Base-by-base conservation (phyloP, 2,888 invertebrate species). In the Ashinkailepas kermadecensis region DNA sequence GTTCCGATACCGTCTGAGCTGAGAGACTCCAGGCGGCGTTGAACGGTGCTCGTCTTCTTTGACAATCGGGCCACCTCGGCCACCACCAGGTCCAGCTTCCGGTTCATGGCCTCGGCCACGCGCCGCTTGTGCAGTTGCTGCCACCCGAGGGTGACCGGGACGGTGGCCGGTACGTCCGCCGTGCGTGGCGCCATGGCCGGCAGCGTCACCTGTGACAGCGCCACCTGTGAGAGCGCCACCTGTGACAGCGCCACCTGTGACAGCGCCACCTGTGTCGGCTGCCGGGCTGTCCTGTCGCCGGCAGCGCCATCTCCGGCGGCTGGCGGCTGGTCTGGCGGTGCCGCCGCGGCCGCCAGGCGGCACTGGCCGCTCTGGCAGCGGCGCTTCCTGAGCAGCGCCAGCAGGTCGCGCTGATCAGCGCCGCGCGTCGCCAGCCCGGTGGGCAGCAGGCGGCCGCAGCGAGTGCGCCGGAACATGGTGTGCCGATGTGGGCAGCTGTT, bases 371-470 rank as follows among this genome's bases (percentile, higher is more conserved):
- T 25, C 70, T 10, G 13, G 15, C 15, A 13, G 39, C 9, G 39
- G 39, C 21, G 10, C 74, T 54, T 13, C 15, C 54, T 8, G 54
- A 74, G 54, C 74, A 74, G 74, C 15, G 8, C 11, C 54, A 74
- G 54, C 54, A 74, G 15, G 8, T 25, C 15, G 18, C 54, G 74
- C 74, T 74, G 74, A 18, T 54, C 54, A 21, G 18, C 54, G 74
- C 74, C 54, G 74, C 74, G 74, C 74, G 74, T 74, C 54, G 54
- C 8, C 74, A 74, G 74, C 8, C 21, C 21, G 74, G 23, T 74
- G 74, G 54, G 13, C 74, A 18, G 6, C 21, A 74, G 54, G 1
- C 18, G 13, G 39, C 74, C 74, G 54, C 54, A 9, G 18, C 11
- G 13, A 0, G 12, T 13, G 25, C 39, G 54, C 8, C 7, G 54